These are phyloP conservation scores for Nezara viridula DNA, from an alignment of 2,888 invertebrate species.

Conservation along the genomic window DNA sequence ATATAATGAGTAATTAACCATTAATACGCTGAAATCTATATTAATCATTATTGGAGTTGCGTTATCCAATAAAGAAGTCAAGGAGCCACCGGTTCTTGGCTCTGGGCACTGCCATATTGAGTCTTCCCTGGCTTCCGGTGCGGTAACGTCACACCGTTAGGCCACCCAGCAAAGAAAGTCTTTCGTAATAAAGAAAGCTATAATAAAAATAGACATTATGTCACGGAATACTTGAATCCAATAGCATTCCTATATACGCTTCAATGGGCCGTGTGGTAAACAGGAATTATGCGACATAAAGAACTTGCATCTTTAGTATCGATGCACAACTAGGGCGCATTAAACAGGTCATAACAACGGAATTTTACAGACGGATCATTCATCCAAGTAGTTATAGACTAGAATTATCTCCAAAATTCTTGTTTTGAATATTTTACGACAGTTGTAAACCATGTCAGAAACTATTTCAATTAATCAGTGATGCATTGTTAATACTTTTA, in stretches of 20 bases:
- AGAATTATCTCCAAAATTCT: too few species aligned
- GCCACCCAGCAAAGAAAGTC: background rate
- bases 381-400: too few species aligned
- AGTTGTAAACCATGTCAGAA: too few species aligned
- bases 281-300: background rate
- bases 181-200: slow-evolving; percentile 11
- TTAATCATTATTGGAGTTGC: background rate
- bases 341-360: too few species aligned
- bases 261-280: background rate
- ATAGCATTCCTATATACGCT: background rate
- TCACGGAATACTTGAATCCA: background rate
- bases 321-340: background rate
- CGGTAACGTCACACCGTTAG: background rate
- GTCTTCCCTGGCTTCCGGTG: background rate
- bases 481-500: too few species aligned
- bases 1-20: background rate
- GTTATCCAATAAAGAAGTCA: background rate
- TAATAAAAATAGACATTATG: background rate
- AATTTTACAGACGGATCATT: too few species aligned
- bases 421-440: too few species aligned
- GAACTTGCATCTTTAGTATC: background rate
- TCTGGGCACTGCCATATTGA: background rate
- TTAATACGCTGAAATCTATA: background rate
- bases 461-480: too few species aligned
- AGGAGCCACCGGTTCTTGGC: background rate